These are phyloP conservation scores for Calameuta pallipes DNA, from an alignment of 2,888 invertebrate species.

Conservation along the genomic window DNA sequence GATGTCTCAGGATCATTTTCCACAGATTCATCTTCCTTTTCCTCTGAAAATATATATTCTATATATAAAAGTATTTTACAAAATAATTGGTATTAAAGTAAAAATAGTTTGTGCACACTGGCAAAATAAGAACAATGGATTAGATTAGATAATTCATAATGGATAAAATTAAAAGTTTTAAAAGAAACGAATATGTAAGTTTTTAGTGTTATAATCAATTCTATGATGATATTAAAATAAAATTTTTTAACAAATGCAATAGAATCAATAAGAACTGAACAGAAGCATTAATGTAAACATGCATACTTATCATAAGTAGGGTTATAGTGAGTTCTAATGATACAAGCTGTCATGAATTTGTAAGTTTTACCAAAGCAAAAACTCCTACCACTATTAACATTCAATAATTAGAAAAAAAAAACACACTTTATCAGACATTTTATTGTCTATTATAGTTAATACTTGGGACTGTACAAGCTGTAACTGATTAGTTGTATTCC, in stretches of 20 bases:
- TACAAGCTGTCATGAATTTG: background rate
- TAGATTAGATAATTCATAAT: background rate
- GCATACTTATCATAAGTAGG: background rate
- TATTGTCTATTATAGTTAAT: background rate
- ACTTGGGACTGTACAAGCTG: background rate
- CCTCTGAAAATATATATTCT: constrained; percentile 35
- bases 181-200: background rate
- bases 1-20: constrained; percentile 42
- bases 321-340: background rate
- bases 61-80: background rate
- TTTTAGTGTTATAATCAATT: background rate
- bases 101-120: background rate
- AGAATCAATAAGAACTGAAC: background rate
- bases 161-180: background rate
- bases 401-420: background rate
- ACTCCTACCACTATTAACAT: background rate
- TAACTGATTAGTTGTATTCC: background rate
- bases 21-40: constrained; percentile 39
- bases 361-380: background rate
- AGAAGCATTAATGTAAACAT: background rate
- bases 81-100: background rate
- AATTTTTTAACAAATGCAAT: background rate
- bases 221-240: background rate
- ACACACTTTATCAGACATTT: background rate
- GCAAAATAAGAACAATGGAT: background rate